These are phyloP conservation scores for Xestia c-nigrum DNA, from an alignment of 2,888 invertebrate species.

Conservation along the genomic window DNA sequence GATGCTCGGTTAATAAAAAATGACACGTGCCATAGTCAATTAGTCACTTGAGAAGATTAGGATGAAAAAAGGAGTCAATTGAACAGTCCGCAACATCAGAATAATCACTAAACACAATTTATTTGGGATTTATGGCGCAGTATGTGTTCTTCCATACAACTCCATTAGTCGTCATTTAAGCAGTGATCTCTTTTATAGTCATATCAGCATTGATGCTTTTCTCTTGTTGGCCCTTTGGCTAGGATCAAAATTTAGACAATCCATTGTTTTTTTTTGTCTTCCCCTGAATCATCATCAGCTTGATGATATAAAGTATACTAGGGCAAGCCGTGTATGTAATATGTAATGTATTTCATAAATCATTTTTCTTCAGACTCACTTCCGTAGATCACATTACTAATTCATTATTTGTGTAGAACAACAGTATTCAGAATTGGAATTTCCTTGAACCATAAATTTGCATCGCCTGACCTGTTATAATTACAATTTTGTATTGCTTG, in stretches of 20 bases:
- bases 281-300: too few relatives aligned
- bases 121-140: neutral
- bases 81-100: neutral
- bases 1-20: neutral
- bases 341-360: neutral
- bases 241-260: neutral
- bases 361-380: neutral
- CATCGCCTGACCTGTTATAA: slow-evolving; percentile 46
- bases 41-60: neutral
- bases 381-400: neutral
- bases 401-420: slow-evolving; percentile 17
- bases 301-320: neutral
- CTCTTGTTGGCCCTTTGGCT: neutral
- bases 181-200: neutral
- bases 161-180: neutral
- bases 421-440: neutral
- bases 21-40: neutral
- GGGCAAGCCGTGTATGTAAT: neutral
- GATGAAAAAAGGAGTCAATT: neutral
- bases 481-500: slow-evolving; percentile 43
- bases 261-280: neutral
- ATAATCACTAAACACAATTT: neutral
- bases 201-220: neutral
- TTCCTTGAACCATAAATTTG: slow-evolving; percentile 19
- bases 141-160: neutral